A percentile compares a stretch with the other conserved stretches of the same genome.
These are phyloP conservation scores for Centropus bengalensis DNA, from an alignment of 2,113 vertebrate genomes.

Conservation along the genomic window DNA sequence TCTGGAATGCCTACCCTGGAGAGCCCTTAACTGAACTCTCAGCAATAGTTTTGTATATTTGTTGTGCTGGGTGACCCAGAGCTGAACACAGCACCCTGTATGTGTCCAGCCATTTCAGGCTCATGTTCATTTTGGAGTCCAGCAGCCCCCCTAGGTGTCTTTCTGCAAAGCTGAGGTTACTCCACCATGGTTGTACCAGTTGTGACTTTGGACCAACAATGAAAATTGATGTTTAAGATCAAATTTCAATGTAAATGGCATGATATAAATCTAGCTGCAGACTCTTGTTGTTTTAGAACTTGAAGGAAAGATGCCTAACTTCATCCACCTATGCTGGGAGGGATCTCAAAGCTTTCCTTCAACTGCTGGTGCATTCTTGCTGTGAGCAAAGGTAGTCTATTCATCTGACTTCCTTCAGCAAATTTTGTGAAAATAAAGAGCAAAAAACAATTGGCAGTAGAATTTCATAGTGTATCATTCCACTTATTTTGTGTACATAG, in stretches of 20 bases:
- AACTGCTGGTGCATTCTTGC: neutral
- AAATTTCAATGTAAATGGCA: neutral
- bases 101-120: neutral
- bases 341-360: neutral
- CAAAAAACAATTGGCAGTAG: neutral
- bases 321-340: neutral
- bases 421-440: neutral
- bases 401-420: neutral
- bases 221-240: neutral
- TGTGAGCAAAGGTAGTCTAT: neutral
- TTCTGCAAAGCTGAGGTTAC: neutral
- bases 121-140: neutral
- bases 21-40: neutral
- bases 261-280: neutral
- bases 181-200: neutral
- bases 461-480: neutral
- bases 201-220: neutral
- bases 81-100: neutral
- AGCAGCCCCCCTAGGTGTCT: neutral
- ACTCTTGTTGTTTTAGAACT: neutral
- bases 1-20: neutral
- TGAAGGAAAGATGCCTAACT: neutral
- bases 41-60: neutral
- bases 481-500: neutral
- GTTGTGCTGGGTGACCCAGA: neutral